Conservation (phyloP, 2,113 vertebrate species). For the Aphyosemion australe region DNA sequence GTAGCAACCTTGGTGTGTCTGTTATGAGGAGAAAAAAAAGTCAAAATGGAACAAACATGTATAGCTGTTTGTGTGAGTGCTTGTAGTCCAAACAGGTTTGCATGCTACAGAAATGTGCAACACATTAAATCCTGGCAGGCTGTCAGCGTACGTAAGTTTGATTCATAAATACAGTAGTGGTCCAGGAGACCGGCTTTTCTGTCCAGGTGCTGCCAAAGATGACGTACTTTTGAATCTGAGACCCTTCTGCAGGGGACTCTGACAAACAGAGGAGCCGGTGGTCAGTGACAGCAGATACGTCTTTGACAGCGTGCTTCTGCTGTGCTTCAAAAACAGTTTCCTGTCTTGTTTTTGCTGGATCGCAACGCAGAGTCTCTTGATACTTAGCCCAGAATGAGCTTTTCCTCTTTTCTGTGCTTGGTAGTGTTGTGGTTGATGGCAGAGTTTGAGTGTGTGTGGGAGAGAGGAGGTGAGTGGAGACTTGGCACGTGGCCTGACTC, state of each 20-base stretch:
- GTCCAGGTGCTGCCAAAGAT: constrained; percentile 71
- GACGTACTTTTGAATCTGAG: constrained; percentile 70
- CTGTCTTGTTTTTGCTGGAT: constrained; percentile 50
- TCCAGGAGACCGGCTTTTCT: constrained; percentile 72
- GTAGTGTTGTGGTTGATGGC: constrained; percentile 52
- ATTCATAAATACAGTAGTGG: constrained; percentile 77
- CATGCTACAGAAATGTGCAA: constrained; percentile 80
- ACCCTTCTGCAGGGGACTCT: constrained; percentile 31
- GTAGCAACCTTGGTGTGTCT: constrained; percentile 78
- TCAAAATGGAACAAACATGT: constrained; percentile 72
- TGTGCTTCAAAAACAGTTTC: constrained; percentile 44
- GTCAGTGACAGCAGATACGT: constrained; percentile 53
- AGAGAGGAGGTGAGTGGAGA: constrained; percentile 63
- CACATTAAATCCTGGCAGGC: constrained; percentile 79
- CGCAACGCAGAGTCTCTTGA: constrained; percentile 45
- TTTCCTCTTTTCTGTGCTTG: constrained; percentile 41
- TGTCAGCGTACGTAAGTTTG: constrained; percentile 72
- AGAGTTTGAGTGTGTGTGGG: constrained; percentile 60
- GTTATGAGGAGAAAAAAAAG: constrained; percentile 68
- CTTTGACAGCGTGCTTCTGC: constrained; percentile 40
- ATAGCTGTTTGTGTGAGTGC: constrained; percentile 44
- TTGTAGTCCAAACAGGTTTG: constrained; percentile 64
- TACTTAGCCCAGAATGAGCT: constrained; percentile 55
- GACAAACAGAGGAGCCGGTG: constrained; percentile 44
- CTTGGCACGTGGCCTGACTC: constrained; percentile 62